phyloP scores from a whole-genome alignment of 2,888 invertebrate genomes.

The Pseudococcus longispinus region DNA sequence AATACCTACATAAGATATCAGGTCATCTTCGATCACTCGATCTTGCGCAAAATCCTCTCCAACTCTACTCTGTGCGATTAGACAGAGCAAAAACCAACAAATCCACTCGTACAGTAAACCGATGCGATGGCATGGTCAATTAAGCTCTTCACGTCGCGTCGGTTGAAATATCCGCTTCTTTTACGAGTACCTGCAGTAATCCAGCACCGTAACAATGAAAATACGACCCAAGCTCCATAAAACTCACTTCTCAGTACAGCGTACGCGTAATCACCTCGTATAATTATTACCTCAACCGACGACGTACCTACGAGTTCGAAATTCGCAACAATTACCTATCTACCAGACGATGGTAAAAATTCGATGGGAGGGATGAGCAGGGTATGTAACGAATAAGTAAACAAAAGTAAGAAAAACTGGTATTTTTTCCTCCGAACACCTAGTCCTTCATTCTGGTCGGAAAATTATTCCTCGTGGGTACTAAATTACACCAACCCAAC shows the following conservation, averaged over 20 bases:
- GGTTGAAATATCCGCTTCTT: neutral
- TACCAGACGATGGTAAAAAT: neutral
- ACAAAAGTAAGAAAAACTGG: neutral
- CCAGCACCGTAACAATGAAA: neutral
- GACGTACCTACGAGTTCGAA: neutral
- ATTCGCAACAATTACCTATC: neutral
- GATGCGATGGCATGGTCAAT: neutral
- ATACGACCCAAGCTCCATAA: neutral
- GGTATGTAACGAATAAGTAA: neutral
- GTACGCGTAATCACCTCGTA: constrained; percentile 7
- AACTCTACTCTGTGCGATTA: neutral
- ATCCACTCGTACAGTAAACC: neutral
- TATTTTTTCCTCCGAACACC: neutral
- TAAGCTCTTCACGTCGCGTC: neutral
- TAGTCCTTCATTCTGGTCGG: neutral
- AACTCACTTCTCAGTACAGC: neutral
- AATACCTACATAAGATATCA: neutral
- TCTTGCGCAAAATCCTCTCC: neutral
- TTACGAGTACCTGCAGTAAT: neutral
- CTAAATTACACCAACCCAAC: neutral
- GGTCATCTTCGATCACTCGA: neutral
- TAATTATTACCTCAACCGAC: neutral
- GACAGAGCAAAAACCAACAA: neutral
- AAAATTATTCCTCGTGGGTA: neutral
- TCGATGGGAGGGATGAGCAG: neutral